These are phyloP conservation scores for Neelides sp. DNA, from an alignment of 1,140 invertebrate genomes.

Conservation along the genomic window DNA sequence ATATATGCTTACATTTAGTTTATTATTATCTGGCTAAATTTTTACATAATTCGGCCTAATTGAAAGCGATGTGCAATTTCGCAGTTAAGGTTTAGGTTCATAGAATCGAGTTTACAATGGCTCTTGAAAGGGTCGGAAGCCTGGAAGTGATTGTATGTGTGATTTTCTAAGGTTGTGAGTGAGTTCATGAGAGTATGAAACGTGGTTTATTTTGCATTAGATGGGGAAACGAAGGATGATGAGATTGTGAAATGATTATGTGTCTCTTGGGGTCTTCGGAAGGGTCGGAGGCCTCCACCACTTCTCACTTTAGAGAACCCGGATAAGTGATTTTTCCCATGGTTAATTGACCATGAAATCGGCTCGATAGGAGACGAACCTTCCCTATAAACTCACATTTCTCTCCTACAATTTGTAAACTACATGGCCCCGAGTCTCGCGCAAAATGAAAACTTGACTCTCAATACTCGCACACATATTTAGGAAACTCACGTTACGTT, in stretches of 20 bases:
- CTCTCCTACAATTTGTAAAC: background rate
- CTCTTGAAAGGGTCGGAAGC: too few relatives aligned
- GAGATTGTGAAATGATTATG: conserved; percentile 12
- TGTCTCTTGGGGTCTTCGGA: background rate
- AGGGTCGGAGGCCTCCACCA: background rate
- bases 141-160: too few relatives aligned
- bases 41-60: too few relatives aligned
- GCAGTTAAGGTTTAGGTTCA: too few relatives aligned
- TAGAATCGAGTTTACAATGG: too few relatives aligned
- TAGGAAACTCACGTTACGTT: background rate
- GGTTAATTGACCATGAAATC: conserved; percentile 24
- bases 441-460: too few relatives aligned
- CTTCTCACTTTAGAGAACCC: background rate
- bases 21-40: too few relatives aligned
- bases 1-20: too few relatives aligned
- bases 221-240: conserved; percentile 17
- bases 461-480: background rate
- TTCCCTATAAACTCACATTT: background rate
- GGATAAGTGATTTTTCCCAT: conserved; percentile 2
- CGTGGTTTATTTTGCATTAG: conserved; percentile 30
- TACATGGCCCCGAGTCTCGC: too few relatives aligned
- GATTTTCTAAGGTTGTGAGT: too few relatives aligned
- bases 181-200: conserved; percentile 23
- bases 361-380: conserved; percentile 1
- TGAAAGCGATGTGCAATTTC: too few relatives aligned